These are phyloP conservation scores for Dipodomys spectabilis DNA, from an alignment of 2,113 vertebrate genomes.

Conservation along the genomic window DNA sequence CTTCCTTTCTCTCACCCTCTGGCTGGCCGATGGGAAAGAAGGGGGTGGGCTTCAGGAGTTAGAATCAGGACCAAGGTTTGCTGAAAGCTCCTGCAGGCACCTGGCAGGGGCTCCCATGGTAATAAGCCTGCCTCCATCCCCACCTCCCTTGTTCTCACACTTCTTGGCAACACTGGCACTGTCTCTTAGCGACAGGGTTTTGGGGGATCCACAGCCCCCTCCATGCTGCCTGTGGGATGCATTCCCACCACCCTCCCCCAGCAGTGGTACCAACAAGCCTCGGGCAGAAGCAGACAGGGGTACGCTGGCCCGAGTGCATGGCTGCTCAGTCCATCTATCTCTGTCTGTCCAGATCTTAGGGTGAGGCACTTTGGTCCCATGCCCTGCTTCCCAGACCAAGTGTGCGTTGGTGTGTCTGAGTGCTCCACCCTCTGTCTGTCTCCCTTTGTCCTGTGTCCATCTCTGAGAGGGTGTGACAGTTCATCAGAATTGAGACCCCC, in stretches of 20 bases:
- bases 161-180: slow-evolving; percentile 75
- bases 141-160: slow-evolving; percentile 75
- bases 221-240: slow-evolving; percentile 72
- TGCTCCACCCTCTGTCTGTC: slow-evolving; percentile 62
- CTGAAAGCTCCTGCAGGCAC: slow-evolving; percentile 13
- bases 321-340: slow-evolving; percentile 45
- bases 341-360: slow-evolving; percentile 70
- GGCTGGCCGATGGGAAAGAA: background rate
- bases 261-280: slow-evolving; percentile 57
- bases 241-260: slow-evolving; percentile 64
- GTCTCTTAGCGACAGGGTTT: slow-evolving; percentile 83
- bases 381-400: slow-evolving; percentile 19
- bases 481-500: too few species aligned
- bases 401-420: slow-evolving; percentile 51
- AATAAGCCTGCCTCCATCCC: slow-evolving; percentile 51
- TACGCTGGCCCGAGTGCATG: slow-evolving; percentile 26
- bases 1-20: background rate
- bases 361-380: slow-evolving; percentile 63
- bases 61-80: background rate
- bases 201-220: slow-evolving; percentile 75
- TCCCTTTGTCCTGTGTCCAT: slow-evolving; percentile 8
- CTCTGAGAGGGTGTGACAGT: slow-evolving; percentile 61
- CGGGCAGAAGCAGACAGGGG: slow-evolving; percentile 69
- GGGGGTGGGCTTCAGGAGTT: slow-evolving; percentile 24
- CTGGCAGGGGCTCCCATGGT: slow-evolving; percentile 65